Conservation (phyloP, 1,140 invertebrate genomes). For the Capitella teleta region DNA sequence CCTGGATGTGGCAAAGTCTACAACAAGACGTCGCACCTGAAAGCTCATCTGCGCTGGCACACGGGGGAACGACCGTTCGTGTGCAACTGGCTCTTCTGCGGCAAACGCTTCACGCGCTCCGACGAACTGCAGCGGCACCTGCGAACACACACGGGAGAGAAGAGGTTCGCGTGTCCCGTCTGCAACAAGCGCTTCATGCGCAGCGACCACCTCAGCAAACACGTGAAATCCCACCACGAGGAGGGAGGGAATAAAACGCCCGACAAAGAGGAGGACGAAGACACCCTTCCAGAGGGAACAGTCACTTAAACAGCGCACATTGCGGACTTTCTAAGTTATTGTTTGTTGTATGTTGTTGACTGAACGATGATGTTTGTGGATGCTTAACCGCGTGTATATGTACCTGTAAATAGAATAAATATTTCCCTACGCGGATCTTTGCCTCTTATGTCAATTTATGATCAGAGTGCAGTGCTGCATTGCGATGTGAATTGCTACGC, state of each 20-base stretch:
- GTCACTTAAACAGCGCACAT: too few relatives aligned
- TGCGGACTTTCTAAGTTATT: too few relatives aligned
- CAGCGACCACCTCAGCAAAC: slow-evolving; percentile 46
- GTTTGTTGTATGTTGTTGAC: too few relatives aligned
- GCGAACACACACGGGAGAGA: slow-evolving; percentile 86
- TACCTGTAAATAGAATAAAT: too few relatives aligned
- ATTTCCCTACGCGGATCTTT: too few relatives aligned
- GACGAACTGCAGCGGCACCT: slow-evolving; percentile 85
- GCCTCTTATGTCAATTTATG: too few relatives aligned
- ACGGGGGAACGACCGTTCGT: slow-evolving; percentile 40
- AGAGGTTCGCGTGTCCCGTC: slow-evolving; percentile 77
- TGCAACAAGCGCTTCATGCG: slow-evolving; percentile 89
- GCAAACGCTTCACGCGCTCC: slow-evolving; percentile 78
- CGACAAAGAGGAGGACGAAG: too few relatives aligned
- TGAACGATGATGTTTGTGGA: too few relatives aligned
- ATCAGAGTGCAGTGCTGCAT: too few relatives aligned
- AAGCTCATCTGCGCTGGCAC: slow-evolving; percentile 53
- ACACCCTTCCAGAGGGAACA: too few relatives aligned
- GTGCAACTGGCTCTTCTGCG: slow-evolving; percentile 82
- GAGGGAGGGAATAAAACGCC: not conserved
- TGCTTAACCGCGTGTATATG: too few relatives aligned
- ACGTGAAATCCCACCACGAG: slow-evolving; percentile 48
- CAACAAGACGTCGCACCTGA: slow-evolving; percentile 60
- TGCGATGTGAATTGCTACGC: too few relatives aligned
- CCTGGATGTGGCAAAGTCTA: slow-evolving; percentile 93